Conservation (phyloP, 2,113 vertebrate genomes). For the Miniopterus natalensis region DNA sequence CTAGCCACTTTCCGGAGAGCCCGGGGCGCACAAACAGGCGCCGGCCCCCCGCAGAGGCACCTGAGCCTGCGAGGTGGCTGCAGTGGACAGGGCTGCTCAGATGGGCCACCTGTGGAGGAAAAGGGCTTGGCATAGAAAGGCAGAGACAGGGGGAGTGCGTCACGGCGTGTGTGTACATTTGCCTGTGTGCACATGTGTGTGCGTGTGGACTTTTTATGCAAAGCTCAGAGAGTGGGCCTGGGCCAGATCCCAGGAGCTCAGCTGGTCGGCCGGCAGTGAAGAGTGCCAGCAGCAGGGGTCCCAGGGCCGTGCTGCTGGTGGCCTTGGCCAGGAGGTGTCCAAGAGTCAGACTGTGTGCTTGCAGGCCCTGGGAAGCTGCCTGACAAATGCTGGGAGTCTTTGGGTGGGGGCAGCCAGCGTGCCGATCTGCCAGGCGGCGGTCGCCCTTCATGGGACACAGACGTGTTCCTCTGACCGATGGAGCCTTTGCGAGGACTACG, state of each 20-base stretch:
- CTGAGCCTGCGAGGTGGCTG: not conserved
- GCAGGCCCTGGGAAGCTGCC: constrained; percentile 75
- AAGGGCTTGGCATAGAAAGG: not conserved
- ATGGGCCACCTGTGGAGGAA: not conserved
- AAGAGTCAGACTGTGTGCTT: constrained; percentile 82
- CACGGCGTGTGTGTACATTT: not conserved
- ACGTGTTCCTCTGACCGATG: constrained; percentile 78
- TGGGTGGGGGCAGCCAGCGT: not conserved
- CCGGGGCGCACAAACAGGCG: not conserved
- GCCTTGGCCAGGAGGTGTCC: constrained; percentile 74
- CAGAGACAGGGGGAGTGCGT: no score
- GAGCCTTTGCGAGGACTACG: not conserved
- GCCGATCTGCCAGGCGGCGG: constrained; percentile 76
- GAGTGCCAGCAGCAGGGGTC: not conserved
- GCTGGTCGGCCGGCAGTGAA: not conserved
- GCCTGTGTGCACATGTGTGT: rapidly evolving
- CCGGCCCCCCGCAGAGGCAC: not conserved
- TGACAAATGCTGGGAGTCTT: constrained; percentile 84
- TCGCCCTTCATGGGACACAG: constrained; percentile 84
- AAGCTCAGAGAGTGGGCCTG: not conserved
- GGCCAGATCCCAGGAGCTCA: not conserved
- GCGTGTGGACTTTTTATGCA: not conserved
- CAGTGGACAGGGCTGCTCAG: not conserved
- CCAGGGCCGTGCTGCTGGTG: not conserved
- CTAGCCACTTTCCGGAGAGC: constrained; percentile 57